Percentiles rank a stretch among this genome's conserved stretches.
Conservation (phyloP, 35 echinoderm and acorn worm species). For the Stichopus chloronotus region DNA sequence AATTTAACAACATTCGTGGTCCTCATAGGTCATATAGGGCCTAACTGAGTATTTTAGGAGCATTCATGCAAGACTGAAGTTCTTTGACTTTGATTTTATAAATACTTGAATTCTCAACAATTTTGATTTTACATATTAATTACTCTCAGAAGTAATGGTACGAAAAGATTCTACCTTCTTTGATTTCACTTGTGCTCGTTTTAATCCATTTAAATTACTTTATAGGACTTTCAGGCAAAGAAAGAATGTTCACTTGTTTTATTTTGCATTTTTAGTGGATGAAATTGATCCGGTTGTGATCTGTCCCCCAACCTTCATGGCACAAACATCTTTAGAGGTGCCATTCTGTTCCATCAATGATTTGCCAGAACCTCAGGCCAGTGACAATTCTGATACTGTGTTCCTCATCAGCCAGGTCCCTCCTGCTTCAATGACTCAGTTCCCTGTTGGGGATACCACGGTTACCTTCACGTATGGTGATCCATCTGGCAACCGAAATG, state of each 20-base stretch:
- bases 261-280: not conserved
- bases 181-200: too few species aligned
- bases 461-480: slow-evolving; percentile 44
- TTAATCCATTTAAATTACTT: too few species aligned
- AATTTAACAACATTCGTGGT: too few species aligned
- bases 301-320: not conserved
- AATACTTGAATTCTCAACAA: too few species aligned
- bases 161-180: too few species aligned
- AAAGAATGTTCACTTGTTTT: not conserved
- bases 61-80: too few species aligned
- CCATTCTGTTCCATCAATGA: slow-evolving; percentile 26
- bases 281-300: not conserved
- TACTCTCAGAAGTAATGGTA: too few species aligned
- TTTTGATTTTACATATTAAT: too few species aligned
- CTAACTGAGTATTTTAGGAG: too few species aligned
- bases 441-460: slow-evolving; percentile 14
- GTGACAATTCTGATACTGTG: slow-evolving; percentile 70
- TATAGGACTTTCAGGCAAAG: too few species aligned
- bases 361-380: slow-evolving; percentile 56
- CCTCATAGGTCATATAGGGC: too few species aligned
- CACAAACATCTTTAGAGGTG: not conserved
- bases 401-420: not conserved
- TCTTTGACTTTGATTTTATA: too few species aligned
- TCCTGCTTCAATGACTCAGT: not conserved
- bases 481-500: slow-evolving; percentile 24